Evolutionary conservation across 2,888 invertebrate species (phyloP).

Genomic region (Melanargia galathea): DNA sequence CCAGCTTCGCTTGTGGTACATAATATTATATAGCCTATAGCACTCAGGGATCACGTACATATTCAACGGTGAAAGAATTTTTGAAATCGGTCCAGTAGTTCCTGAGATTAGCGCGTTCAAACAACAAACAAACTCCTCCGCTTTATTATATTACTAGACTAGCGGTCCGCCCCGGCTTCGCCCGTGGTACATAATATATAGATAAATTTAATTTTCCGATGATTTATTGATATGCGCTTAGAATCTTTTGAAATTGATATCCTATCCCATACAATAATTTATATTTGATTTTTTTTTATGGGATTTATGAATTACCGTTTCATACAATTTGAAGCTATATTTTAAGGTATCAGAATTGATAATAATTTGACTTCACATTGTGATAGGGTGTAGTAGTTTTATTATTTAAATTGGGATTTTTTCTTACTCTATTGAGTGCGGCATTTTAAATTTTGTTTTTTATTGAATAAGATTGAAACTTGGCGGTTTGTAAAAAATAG

Average conservation of each 20-base stretch:
- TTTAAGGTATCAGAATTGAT: not conserved
- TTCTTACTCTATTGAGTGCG: not conserved
- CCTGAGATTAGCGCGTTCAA: too few relatives aligned
- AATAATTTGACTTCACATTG: not conserved
- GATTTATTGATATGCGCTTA: not conserved
- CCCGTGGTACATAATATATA: too few relatives aligned
- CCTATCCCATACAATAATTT: not conserved
- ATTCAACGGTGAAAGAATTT: too few relatives aligned
- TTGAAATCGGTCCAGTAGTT: too few relatives aligned
- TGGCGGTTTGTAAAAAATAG: not conserved
- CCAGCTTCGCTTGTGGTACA: too few relatives aligned
- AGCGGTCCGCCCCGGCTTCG: too few relatives aligned
- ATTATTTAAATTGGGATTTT: not conserved
- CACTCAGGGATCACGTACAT: too few relatives aligned
- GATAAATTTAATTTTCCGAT: not conserved
- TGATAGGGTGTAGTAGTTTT: not conserved
- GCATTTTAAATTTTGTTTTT: not conserved
- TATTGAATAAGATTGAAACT: not conserved
- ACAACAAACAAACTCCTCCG: too few relatives aligned
- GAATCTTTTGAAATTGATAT: constrained; percentile 1
- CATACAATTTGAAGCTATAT: not conserved
- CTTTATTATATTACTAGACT: too few relatives aligned
- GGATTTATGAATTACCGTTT: not conserved
- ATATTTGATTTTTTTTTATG: not conserved
- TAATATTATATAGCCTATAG: too few relatives aligned